Percentiles rank a stretch among this genome's conserved stretches.
Conservation (phyloP, 2,888 invertebrate genomes). For the Polydrusus pterygomalis region DNA sequence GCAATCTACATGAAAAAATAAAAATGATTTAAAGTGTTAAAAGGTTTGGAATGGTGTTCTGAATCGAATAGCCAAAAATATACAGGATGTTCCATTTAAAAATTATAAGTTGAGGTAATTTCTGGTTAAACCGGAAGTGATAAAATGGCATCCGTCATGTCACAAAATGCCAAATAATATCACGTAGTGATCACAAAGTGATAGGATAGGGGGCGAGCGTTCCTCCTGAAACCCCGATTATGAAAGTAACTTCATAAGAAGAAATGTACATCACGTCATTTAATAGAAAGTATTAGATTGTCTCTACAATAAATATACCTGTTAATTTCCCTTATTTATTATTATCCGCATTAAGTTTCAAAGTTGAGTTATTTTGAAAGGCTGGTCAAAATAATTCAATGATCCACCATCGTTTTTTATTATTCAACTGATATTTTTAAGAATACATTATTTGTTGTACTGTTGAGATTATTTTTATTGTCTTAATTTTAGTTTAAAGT, state of each 20-base stretch:
- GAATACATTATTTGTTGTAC: conserved; percentile 63
- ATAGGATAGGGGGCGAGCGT: too few species aligned
- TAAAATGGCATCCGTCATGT: too few species aligned
- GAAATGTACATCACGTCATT: conserved; percentile 36
- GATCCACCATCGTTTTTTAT: conserved; percentile 33
- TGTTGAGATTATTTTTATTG: conserved; percentile 64
- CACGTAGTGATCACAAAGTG: too few species aligned
- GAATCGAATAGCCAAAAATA: too few species aligned
- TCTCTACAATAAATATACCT: conserved; percentile 29
- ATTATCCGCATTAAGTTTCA: conserved; percentile 50
- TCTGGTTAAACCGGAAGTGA: too few species aligned
- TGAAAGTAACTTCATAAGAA: conserved; percentile 21
- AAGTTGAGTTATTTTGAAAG: conserved; percentile 45
- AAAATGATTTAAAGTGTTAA: too few species aligned
- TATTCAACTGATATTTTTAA: conserved; percentile 58
- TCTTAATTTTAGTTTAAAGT: conserved; percentile 38
- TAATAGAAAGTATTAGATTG: conserved; percentile 40
- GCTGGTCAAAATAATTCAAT: conserved; percentile 49
- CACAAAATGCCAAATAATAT: too few species aligned
- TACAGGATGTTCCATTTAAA: too few species aligned
- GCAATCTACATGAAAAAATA: too few species aligned
- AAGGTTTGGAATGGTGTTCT: too few species aligned
- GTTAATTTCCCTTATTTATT: conserved; percentile 51
- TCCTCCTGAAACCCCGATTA: background rate
- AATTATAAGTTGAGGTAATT: too few species aligned